Evolutionary conservation across 2,113 vertebrate species (phyloP), one percentile per base, ranked within the genome.

Genomic region (Actinemys pallida): DNA sequence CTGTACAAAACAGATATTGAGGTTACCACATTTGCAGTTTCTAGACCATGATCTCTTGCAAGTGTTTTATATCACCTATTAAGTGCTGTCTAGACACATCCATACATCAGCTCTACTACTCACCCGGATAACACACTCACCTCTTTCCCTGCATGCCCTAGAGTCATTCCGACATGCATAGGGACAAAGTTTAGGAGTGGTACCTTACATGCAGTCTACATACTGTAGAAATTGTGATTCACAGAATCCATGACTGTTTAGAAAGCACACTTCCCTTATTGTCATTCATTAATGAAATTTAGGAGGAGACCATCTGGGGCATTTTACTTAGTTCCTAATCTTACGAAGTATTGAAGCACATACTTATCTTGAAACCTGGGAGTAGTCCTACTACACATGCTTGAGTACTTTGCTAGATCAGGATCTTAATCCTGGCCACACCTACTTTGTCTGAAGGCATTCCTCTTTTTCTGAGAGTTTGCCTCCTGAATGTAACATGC

Each of bases 251-350:
- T 35, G 35, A 42, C 19, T 56, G 13, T 78, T 27, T 25, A 47
- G 42, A 27, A 27, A 78, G 47, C 25, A 45, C 25, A 47, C 22
- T 6, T 47, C n/a, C n/a, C 5, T 65, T 9, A 39, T 17, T 42
- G 35, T 24, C 3, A 1, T 31, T 76, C 52, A 42, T 82, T 42
- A 56, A 49, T 49, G 0, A 0, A 47, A 1, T 0, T 0, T 13
- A 69, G 20, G 1, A 25, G 5, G 50, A 9, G 5, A 14, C n/a
- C 35, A 22, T 25, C 11, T 50, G 0, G 10, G 62, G 20, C 39
- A 82, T 31, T 12, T 86, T n/a, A 25, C 42, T 50, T n/a, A 11
- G 25, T 8, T 16, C 3, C 8, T 13, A 12, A 39, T 56, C 45
- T 31, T 50, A 10, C 65, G 81, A 17, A 5, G 0, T 81, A 4